phyloP scores from a whole-genome alignment of 2,797 vertebrate species.

The Sitta carolinensis region DNA sequence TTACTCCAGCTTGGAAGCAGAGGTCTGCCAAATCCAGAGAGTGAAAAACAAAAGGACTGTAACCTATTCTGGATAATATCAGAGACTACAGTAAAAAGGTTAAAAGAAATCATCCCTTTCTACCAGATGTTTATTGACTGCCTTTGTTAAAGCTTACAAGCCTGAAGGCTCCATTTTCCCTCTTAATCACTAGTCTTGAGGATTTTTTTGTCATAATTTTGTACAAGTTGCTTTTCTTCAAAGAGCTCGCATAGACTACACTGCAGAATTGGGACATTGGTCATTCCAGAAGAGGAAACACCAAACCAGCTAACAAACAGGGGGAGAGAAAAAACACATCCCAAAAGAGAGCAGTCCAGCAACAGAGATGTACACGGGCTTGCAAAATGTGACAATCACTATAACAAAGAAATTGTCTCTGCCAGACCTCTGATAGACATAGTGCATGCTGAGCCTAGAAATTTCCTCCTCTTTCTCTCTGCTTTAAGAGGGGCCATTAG shows the following conservation, averaged over 20 bases:
- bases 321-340: background rate
- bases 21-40: background rate
- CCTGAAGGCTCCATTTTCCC: background rate
- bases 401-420: conserved; percentile 23
- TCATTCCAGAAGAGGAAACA: background rate
- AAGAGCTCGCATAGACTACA: background rate
- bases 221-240: background rate
- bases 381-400: background rate
- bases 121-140: background rate
- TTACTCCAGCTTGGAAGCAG: background rate
- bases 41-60: background rate
- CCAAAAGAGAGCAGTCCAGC: background rate
- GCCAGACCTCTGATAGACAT: background rate
- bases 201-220: background rate
- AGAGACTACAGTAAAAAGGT: conserved; percentile 8
- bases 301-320: background rate
- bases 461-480: background rate
- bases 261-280: background rate
- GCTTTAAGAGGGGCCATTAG: background rate
- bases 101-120: conserved; percentile 1
- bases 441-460: background rate
- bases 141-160: background rate
- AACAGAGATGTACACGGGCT: background rate
- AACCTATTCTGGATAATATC: conserved; percentile 15
- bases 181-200: background rate